Base-by-base conservation (phyloP, 1,140 invertebrate genomes). In the Dinoponera quadriceps region DNA sequence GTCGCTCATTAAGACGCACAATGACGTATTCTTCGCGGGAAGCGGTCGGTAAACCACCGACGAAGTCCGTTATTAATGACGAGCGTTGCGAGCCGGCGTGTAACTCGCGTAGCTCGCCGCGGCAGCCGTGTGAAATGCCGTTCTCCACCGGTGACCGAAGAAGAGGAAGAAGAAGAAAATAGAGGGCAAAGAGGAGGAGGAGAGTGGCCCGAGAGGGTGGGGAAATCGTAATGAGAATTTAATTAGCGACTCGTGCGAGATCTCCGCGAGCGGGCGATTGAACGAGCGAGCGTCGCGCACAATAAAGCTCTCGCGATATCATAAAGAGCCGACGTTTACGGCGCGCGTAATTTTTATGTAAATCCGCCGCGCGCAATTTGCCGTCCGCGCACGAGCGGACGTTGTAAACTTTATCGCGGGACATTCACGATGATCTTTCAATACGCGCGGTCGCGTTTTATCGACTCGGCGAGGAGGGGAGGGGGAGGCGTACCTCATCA, bases 221-320 rank as follows among this genome's bases (percentile, higher is more conserved):
- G 38, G 9, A 44, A 44, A 44, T 55, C 20, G 38, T 86, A 86
- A 86, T 62, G 74, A 84, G 85, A 86, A 68, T 86, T 86, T 86
- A 86, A 86, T 86, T 86, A 86, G 84, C 68, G 69, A 5, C 20
- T 38, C 18, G 18, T 62, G 54, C n/a, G 25, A 72, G 63, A 62
- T 22, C 44, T 65, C 63, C 33, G 63, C 29, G 29, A 38, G 18
- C 18, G 5, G 57, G 33, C 66, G 14, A 5, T 5, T 5, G 29
- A 33, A 33, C 44, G 49, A 18, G 29, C 51, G 27, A 25, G n/a
- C 20, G 16, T 18, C 54, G 33, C 22, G 49, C 65, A 38, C 60
- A 49, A 84, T 81, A 81, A 81, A 81, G 49, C 80, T 73, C 68
- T 73, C 68, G 60, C 77, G 59, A 72, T 78, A 71, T 73, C 75